Conservation (phyloP, 2,888 invertebrate genomes). For the Lingula anatina region DNA sequence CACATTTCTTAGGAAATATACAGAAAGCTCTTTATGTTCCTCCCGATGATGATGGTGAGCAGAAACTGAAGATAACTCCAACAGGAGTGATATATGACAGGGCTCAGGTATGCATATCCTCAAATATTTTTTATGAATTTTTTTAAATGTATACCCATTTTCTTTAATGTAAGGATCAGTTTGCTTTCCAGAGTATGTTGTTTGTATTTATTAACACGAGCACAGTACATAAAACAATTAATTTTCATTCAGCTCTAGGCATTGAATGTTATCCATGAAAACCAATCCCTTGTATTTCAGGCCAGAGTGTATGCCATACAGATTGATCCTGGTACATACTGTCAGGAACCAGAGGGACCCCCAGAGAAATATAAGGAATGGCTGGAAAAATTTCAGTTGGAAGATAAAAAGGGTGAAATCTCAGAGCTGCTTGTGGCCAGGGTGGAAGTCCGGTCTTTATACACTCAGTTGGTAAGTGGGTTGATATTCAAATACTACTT, state of each 20-base stretch:
- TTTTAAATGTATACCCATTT: no score
- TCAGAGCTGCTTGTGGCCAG: slow-evolving; percentile 62
- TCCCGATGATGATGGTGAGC: slow-evolving; percentile 32
- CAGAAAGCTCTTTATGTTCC: slow-evolving; percentile 41
- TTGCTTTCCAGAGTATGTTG: no score
- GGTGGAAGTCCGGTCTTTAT: slow-evolving; percentile 60
- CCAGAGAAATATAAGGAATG: slow-evolving; percentile 60
- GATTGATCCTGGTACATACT: slow-evolving; percentile 68
- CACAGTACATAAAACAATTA: no score
- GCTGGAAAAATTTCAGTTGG: slow-evolving; percentile 59
- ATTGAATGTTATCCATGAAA: no score
- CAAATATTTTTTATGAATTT: no score
- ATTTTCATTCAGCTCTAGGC: no score
- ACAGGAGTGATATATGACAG: slow-evolving; percentile 36
- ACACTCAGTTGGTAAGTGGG: slow-evolving; percentile 67
- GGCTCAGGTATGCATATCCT: slow-evolving; percentile 27
- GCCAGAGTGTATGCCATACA: slow-evolving; percentile 68
- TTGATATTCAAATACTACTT: no score
- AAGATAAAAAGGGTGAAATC: slow-evolving; percentile 57
- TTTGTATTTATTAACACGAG: no score
- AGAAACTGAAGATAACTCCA: slow-evolving; percentile 2
- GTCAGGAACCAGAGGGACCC: slow-evolving; percentile 63
- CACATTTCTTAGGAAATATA: slow-evolving; percentile 35
- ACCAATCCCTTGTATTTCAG: slow-evolving; percentile 56
- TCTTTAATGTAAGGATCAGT: neutral